Conservation (phyloP, 1,140 invertebrate genomes). For the Bacillus rossius region DNA sequence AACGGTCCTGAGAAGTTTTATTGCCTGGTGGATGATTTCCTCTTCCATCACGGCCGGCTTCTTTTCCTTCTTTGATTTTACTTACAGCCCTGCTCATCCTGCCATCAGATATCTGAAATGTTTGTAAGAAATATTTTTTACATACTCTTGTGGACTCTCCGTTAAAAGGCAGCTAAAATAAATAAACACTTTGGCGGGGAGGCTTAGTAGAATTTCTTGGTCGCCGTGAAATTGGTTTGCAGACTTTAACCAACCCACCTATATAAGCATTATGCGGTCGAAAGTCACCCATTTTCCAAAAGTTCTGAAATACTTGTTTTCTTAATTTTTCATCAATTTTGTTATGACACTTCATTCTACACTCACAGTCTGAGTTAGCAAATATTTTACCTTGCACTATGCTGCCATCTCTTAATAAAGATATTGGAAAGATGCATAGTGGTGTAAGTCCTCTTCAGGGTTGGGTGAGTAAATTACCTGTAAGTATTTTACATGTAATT, state of each 20-base stretch:
- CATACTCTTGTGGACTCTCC: slow-evolving; percentile 22
- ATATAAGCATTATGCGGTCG: slow-evolving; percentile 12
- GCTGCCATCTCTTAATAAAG: no score
- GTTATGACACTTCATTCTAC: no score
- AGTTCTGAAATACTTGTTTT: slow-evolving; percentile 20
- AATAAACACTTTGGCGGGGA: slow-evolving; percentile 16
- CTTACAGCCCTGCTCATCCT: slow-evolving; percentile 22
- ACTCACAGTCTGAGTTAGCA: no score
- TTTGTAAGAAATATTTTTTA: slow-evolving; percentile 27
- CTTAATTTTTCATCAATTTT: slow-evolving; percentile 15
- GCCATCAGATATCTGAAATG: slow-evolving; percentile 25
- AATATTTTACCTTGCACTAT: no score
- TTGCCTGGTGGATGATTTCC: slow-evolving; percentile 22
- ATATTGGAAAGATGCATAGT: no score
- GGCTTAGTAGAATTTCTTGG: slow-evolving; percentile 19
- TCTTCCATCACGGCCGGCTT: slow-evolving; percentile 13
- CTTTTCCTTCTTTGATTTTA: slow-evolving; percentile 21
- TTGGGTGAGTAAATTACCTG: no score
- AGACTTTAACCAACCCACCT: slow-evolving; percentile 16
- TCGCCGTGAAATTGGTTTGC: slow-evolving; percentile 10
- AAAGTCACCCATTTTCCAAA: slow-evolving; percentile 20
- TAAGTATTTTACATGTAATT: no score
- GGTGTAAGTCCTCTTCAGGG: no score
- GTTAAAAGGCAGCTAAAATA: slow-evolving; percentile 18
- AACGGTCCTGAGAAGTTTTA: slow-evolving; percentile 23